phyloP scores from a whole-genome alignment of 2,888 invertebrate genomes.

The Caenorhabditis panamensis region DNA sequence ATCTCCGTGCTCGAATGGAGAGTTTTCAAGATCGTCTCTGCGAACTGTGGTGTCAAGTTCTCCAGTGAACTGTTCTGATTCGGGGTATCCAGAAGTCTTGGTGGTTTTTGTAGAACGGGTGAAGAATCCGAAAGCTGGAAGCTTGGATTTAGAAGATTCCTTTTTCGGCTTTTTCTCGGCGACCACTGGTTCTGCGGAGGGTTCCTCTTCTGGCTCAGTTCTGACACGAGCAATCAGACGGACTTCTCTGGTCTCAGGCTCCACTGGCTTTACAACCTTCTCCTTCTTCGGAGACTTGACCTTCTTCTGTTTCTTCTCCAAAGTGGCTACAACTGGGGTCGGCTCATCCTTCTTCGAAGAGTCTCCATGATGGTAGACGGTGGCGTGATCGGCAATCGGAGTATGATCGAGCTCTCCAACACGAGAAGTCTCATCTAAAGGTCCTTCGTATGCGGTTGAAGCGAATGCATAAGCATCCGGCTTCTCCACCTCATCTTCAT shows the following conservation, averaged over 20 bases:
- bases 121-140: conserved; percentile 34
- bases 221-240: too few relatives aligned
- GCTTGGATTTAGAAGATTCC: too few relatives aligned
- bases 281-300: conserved; percentile 38
- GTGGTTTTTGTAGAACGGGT: conserved; percentile 12
- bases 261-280: conserved; percentile 36
- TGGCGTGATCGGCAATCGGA: conserved; percentile 36
- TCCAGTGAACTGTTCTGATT: conserved; percentile 18
- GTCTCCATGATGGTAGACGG: conserved; percentile 21
- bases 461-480: too few relatives aligned
- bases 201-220: too few relatives aligned
- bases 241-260: conserved; percentile 22
- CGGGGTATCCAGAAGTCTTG: conserved; percentile 27
- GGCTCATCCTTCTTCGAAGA: conserved; percentile 12
- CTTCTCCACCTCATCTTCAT: conserved; percentile 39
- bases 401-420: conserved; percentile 24
- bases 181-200: too few relatives aligned
- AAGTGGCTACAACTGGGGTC: neutral
- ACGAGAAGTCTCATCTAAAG: too few relatives aligned
- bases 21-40: conserved; percentile 12
- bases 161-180: too few relatives aligned
- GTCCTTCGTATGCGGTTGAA: too few relatives aligned
- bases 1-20: conserved; percentile 25
- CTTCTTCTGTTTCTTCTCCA: conserved; percentile 33
- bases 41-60: conserved; percentile 29